Conservation (phyloP, 2,113 vertebrate genomes). For the Collichthys lucidus region DNA sequence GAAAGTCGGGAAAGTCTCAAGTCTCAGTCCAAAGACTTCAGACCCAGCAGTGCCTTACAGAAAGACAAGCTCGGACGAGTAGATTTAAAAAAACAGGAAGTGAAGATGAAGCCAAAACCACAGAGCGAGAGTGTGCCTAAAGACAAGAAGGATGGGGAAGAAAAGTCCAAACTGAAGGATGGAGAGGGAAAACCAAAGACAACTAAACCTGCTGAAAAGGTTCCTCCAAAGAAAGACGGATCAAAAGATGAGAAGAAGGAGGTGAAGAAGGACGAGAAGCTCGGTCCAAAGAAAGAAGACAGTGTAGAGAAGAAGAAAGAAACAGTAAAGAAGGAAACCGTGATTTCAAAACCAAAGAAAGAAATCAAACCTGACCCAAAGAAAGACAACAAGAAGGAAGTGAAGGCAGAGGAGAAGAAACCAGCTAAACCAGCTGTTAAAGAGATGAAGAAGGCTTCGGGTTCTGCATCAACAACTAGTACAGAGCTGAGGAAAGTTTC, state of each 20-base stretch:
- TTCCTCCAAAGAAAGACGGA: conserved; percentile 81
- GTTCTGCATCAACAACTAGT: conserved; percentile 12
- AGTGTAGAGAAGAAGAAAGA: conserved; percentile 77
- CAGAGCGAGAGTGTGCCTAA: conserved; percentile 64
- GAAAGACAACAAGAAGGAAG: conserved; percentile 82
- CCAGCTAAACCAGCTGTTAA: conserved; percentile 60
- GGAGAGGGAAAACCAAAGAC: conserved; percentile 73
- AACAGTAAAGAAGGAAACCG: conserved; percentile 68
- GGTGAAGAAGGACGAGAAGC: conserved; percentile 81
- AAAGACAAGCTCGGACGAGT: conserved; percentile 75
- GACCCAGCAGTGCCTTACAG: conserved; percentile 63
- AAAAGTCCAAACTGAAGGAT: conserved; percentile 80
- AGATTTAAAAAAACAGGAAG: conserved; percentile 80
- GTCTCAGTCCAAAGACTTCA: conserved; percentile 76
- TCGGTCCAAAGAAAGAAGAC: conserved; percentile 75
- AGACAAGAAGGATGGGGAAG: conserved; percentile 77
- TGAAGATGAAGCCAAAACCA: conserved; percentile 80
- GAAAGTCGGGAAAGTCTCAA: conserved; percentile 92
- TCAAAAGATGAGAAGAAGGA: conserved; percentile 83
- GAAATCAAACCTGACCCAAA: conserved; percentile 82
- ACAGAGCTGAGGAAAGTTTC: conserved; percentile 64
- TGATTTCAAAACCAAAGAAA: conserved; percentile 81
- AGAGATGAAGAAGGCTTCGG: conserved; percentile 76
- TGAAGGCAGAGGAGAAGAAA: conserved; percentile 83
- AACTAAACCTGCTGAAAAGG: conserved; percentile 77